Evolutionary conservation across 2,797 vertebrate genomes (phyloP), one percentile per base, ranked within the genome.

Genomic region (Ciconia nigra): DNA sequence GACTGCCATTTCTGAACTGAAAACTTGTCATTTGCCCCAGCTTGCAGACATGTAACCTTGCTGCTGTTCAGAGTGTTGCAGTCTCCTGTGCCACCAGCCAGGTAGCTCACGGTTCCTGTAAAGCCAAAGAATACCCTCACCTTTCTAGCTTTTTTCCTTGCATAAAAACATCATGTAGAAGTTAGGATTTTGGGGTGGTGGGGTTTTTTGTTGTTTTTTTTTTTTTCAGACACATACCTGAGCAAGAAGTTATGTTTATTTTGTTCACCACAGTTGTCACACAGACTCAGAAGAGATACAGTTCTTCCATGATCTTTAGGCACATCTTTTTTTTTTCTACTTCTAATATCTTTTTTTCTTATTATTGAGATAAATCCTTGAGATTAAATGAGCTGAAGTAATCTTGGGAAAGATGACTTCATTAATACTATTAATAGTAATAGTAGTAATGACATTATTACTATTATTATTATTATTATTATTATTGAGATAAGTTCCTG

Each of bases 41-140:
- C 31, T 46, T 4, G 0, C 47, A 49, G 21, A 6, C 0, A 0
- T 2, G n/a, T 35, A 19, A 17, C 15, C 31, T 19, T 3, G 42
- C n/a, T 62, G 24, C 21, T 55, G 39, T 18, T 59, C 19, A 1
- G 1, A 42, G 42, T 2, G 9, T 1, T 22, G 13, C 61, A 79
- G n/a, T 28, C 49, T 69, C 17, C 54, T 0, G 0, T 0, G 0
- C 5, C 9, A 2, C 49, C 39, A 31, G 28, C 26, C 7, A 2
- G 9, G 7, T 10, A 49, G 15, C 29, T 42, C 82, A 5, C 1
- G 2, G 18, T 1, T 54, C 24, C 46, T 63, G 13, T 13, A 35
- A 69, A n/a, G 19, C 16, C 41, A 63, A 59, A n/a, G 33, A 69
- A 19, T 3, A n/a, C 16, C 17, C 25, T 49, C 10, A 5, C n/a